Conservation (phyloP, 2,888 invertebrate genomes). For the Venusia cambrica region DNA sequence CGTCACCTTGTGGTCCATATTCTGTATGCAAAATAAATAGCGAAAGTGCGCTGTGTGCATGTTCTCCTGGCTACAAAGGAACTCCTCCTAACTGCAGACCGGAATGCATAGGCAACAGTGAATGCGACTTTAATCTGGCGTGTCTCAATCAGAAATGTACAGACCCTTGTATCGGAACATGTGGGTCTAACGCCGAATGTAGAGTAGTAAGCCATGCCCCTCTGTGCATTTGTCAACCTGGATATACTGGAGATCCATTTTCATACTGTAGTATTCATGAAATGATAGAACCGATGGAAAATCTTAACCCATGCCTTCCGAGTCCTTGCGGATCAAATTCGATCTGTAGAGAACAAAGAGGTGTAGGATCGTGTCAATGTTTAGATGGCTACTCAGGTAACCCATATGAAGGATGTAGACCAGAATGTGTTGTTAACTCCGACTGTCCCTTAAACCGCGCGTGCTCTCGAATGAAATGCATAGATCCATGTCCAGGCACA, state of each 20-base stretch:
- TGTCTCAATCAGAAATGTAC: conserved; percentile 88
- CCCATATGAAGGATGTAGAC: conserved; percentile 89
- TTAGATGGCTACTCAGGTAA: conserved; percentile 85
- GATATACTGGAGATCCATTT: conserved; percentile 89
- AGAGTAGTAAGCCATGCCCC: conserved; percentile 88
- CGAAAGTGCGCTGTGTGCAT: conserved; percentile 87
- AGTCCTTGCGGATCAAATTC: conserved; percentile 84
- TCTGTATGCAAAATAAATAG: conserved; percentile 85
- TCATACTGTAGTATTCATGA: conserved; percentile 78
- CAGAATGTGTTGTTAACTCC: conserved; percentile 86
- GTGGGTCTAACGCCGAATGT: conserved; percentile 88
- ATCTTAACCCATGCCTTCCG: conserved; percentile 82
- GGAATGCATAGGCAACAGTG: conserved; percentile 89
- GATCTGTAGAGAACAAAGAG: conserved; percentile 81
- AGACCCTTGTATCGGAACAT: conserved; percentile 87
- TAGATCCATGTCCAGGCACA: conserved; percentile 89
- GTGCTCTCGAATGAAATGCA: conserved; percentile 87
- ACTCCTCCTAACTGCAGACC: conserved; percentile 89
- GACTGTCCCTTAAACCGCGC: conserved; percentile 87
- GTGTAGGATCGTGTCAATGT: conserved; percentile 86
- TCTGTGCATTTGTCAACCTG: conserved; percentile 85
- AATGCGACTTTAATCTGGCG: conserved; percentile 85
- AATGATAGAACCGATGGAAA: conserved; percentile 56
- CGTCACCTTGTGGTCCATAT: conserved; percentile 90
- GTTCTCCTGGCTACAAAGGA: conserved; percentile 84